Evolutionary conservation across 2,888 invertebrate genomes (phyloP), one percentile per base, ranked within the genome.

Genomic region (Choreutis nemorana): DNA sequence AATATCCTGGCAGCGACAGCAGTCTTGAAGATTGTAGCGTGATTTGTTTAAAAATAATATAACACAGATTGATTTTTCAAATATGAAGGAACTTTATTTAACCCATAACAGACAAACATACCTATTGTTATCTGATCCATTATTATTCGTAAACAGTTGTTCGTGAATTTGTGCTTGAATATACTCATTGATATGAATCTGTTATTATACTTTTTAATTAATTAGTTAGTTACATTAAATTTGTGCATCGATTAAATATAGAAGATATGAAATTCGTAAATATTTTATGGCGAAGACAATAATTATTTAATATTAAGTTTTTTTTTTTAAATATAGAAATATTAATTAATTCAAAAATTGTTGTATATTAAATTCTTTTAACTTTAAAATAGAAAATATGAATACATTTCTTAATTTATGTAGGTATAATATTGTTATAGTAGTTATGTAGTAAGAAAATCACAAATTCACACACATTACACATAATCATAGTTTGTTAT

Each of bases 51-150:
- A n/a, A n/a, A n/a, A n/a, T n/a, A n/a, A n/a, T n/a, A n/a, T n/a
- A n/a, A n/a, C n/a, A n/a, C n/a, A n/a, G n/a, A n/a, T n/a, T n/a
- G n/a, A n/a, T n/a, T n/a, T 49, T 46, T 44, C 40, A 51, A 60
- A 59, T 68, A 63, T 50, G 67, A 72, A 73, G 77, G 72, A 77
- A 72, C 72, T 78, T 77, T 78, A 78, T 78, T 77, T 65, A 61
- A 65, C 62, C 65, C 67, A 61, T 66, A 67, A 66, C 57, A 63
- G 65, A 68, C 61, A 65, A 62, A 57, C 53, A 52, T 50, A 50
- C 54, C 39, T n/a, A 50, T 54, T 42, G 47, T 59, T 41, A 33
- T 41, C 40, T 53, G 45, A 46, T 48, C 44, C 44, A 46, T 46
- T 49, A 43, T 44, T 37, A 50, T 50, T 50, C 53, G 45, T 43